Conservation (phyloP, 2,113 vertebrate genomes). For the Herpetotheres cachinnans region DNA sequence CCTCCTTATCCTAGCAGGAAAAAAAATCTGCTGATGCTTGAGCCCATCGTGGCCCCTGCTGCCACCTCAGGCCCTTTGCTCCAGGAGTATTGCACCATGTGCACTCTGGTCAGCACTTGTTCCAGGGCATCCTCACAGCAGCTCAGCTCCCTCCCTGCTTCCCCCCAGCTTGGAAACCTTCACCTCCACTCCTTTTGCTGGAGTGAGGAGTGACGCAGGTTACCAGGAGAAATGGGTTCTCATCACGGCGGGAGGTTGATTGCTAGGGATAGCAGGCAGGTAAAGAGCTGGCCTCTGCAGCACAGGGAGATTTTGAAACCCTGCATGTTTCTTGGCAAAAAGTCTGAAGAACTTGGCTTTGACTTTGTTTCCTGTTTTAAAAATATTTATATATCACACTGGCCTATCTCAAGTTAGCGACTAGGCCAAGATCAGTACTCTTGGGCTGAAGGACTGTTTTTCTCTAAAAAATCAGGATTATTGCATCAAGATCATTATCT, state of each 20-base stretch:
- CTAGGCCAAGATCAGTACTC: not conserved
- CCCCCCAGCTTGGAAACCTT: not conserved
- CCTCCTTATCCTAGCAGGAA: not conserved
- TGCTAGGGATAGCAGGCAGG: not conserved
- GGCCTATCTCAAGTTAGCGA: not conserved
- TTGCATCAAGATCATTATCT: slow-evolving; percentile 12
- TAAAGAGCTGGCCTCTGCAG: not conserved
- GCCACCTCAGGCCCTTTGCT: not conserved
- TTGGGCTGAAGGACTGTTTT: not conserved
- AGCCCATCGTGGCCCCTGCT: not conserved
- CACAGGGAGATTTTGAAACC: not conserved
- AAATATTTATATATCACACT: not conserved
- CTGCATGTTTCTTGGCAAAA: not conserved
- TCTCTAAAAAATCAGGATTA: slow-evolving; percentile 12
- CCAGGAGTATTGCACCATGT: not conserved
- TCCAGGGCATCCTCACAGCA: not conserved
- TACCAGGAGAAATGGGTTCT: not conserved
- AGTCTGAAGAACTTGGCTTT: not conserved
- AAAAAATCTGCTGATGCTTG: not conserved
- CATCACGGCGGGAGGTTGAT: not conserved
- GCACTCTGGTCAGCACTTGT: not conserved
- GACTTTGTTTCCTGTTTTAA: not conserved
- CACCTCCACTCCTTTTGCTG: not conserved
- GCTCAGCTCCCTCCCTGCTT: not conserved
- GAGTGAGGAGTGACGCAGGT: not conserved